phyloP scores from a whole-genome alignment of 2,888 invertebrate species.

The Drosophila antonietae region DNA sequence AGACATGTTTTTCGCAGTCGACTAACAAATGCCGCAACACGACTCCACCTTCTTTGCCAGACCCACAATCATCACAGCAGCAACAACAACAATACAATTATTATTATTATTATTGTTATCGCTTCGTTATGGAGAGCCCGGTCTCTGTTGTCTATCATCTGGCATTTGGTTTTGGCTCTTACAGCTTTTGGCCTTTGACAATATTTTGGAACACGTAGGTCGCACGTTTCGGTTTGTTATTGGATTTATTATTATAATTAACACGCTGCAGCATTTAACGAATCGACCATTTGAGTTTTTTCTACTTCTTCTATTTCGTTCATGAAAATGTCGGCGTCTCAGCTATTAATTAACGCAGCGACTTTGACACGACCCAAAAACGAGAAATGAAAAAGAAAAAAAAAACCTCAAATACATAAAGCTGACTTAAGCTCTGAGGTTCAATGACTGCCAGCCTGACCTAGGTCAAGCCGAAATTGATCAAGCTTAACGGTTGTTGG shows the following conservation, averaged over 20 bases:
- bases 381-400: constrained; percentile 23
- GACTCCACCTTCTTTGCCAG: constrained; percentile 62
- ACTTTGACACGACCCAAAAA: constrained; percentile 45
- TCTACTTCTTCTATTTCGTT: neutral
- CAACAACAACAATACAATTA: constrained; percentile 24
- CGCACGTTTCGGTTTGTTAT: constrained; percentile 72
- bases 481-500: constrained; percentile 37
- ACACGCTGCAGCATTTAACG: constrained; percentile 59
- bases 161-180: constrained; percentile 42
- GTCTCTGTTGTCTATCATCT: constrained; percentile 31
- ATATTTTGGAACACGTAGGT: constrained; percentile 73
- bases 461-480: constrained; percentile 48
- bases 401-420: neutral
- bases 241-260: constrained; percentile 74
- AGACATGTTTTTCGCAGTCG: constrained; percentile 60
- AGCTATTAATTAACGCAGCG: constrained; percentile 47
- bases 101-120: constrained; percentile 48
- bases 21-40: constrained; percentile 55
- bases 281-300: constrained; percentile 15
- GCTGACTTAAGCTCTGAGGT: constrained; percentile 22
- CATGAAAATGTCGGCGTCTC: constrained; percentile 14
- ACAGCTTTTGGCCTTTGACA: constrained; percentile 65
- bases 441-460: constrained; percentile 55
- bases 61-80: constrained; percentile 44
- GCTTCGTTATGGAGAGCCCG: constrained; percentile 25